Evolutionary conservation across 2,113 vertebrate genomes (phyloP), one percentile per base, ranked within the genome.

Genomic region (Origma solitaria): DNA sequence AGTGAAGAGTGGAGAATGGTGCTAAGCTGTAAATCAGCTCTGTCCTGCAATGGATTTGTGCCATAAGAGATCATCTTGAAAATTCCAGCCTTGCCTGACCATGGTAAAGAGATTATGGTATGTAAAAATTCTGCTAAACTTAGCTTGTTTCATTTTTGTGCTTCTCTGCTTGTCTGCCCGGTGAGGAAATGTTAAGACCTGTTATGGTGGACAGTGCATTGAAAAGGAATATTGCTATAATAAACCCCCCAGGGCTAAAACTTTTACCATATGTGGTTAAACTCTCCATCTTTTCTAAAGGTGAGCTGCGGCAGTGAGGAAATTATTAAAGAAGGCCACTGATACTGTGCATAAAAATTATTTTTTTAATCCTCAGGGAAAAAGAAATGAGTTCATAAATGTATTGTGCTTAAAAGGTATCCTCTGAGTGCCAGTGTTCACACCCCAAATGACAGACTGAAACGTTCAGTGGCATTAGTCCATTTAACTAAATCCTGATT

Each of bases 1-100:
- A 91, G 96, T 95, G 95, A 98, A 97, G 95, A 98, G 93, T 95
- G 75, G n/a, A 92, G 95, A 97, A 97, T 95, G 95, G 96, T 93
- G 95, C 90, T 93, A 97, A 97, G 97, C 90, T 97, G 93, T 98
- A 98, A 98, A 98, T 98, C 98, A 98, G 93, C 79, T 86, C 84
- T 87, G 86, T 93, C 96, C 97, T 96, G 96, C 96, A 97, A 96
- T 96, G 97, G 95, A 98, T 98, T 97, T 91, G 65, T 97, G 97
- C 97, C 98, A 98, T 97, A 98, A 98, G 94, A 73, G 94, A 98
- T 98, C 76, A 57, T 96, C 95, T 91, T 42, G 77, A 97, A 96
- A 98, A 97, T 98, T 98, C 97, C 96, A 96, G 91, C 90, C 95
- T 97, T 93, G 95, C 91, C 96, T 93, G 96, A 95, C 97, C 95